phyloP scores from a whole-genome alignment of 2,113 vertebrate genomes.

The Gadus chalcogrammus region DNA sequence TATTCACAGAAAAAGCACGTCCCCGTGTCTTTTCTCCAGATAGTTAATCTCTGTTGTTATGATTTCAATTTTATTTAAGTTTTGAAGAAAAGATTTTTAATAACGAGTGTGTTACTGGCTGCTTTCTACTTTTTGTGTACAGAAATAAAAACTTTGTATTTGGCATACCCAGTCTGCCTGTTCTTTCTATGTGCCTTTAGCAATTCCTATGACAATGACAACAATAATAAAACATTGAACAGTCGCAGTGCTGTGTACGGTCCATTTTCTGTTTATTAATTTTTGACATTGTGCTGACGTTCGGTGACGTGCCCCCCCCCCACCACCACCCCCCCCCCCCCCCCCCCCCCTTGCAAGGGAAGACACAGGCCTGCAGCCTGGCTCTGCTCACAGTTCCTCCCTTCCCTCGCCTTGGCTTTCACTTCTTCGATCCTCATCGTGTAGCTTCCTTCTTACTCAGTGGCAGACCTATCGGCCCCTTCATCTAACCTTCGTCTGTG shows the following conservation, averaged over 20 bases:
- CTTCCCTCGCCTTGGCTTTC: neutral
- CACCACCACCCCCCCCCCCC: no score
- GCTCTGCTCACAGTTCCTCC: conserved; percentile 1
- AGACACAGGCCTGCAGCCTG: neutral
- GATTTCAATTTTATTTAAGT: conserved; percentile 54
- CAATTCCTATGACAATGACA: conserved; percentile 25
- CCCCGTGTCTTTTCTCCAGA: conserved; percentile 46
- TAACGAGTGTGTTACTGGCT: conserved; percentile 69
- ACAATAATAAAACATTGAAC: conserved; percentile 37
- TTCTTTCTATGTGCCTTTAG: conserved; percentile 15
- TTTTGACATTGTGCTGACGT: conserved; percentile 20
- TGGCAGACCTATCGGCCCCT: neutral
- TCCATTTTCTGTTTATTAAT: conserved; percentile 26
- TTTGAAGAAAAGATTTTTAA: conserved; percentile 70
- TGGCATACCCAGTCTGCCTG: conserved; percentile 57
- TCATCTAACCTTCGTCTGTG: conserved; percentile 6
- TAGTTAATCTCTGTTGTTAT: neutral
- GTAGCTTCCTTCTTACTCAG: neutral
- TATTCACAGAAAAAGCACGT: conserved; percentile 41
- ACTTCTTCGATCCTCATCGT: neutral
- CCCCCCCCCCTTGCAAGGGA: no score
- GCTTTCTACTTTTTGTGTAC: conserved; percentile 81
- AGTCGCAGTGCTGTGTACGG: conserved; percentile 21
- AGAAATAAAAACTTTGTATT: conserved; percentile 80
- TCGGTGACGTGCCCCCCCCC: neutral